Percentiles rank a stretch among this genome's conserved stretches.
These are phyloP conservation scores for Antennarius maculatus DNA, from an alignment of 2,797 vertebrate species.

Conservation along the genomic window DNA sequence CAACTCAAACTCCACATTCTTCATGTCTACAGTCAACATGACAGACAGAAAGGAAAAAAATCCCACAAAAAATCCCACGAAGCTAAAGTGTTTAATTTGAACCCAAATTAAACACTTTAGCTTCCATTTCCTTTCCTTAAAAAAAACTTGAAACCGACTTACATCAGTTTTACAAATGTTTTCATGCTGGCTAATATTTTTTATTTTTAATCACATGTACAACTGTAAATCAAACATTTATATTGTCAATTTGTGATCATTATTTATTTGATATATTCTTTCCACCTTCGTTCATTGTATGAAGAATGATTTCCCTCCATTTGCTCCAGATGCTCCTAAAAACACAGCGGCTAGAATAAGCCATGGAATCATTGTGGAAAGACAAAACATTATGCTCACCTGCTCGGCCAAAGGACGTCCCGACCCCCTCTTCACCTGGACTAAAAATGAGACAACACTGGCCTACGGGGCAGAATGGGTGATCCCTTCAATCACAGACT, in stretches of 20 bases:
- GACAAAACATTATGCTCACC: conserved; percentile 33
- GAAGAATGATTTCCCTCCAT: not conserved
- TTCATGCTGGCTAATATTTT: not conserved
- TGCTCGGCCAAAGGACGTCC: conserved; percentile 64
- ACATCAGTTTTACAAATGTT: no score
- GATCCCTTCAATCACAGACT: not conserved
- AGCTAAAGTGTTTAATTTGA: not conserved
- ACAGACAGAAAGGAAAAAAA: no score
- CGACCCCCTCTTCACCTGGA: conserved; percentile 39
- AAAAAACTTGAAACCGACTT: no score
- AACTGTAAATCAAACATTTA: not conserved
- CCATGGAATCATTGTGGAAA: rapidly evolving
- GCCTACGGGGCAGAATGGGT: rapidly evolving
- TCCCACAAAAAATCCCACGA: no score
- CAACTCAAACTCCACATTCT: no score
- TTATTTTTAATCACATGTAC: no score
- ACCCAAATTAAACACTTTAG: no score
- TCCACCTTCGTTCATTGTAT: not conserved
- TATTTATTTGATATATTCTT: not conserved
- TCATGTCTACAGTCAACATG: no score
- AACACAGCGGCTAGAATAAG: rapidly evolving
- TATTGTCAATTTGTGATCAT: not conserved
- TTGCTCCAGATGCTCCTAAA: conserved; percentile 67
- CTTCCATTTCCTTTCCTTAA: no score
- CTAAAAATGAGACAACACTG: rapidly evolving